Conservation (phyloP, 92 coral and sea anemone genomes). For the Micromussa lordhowensis region DNA sequence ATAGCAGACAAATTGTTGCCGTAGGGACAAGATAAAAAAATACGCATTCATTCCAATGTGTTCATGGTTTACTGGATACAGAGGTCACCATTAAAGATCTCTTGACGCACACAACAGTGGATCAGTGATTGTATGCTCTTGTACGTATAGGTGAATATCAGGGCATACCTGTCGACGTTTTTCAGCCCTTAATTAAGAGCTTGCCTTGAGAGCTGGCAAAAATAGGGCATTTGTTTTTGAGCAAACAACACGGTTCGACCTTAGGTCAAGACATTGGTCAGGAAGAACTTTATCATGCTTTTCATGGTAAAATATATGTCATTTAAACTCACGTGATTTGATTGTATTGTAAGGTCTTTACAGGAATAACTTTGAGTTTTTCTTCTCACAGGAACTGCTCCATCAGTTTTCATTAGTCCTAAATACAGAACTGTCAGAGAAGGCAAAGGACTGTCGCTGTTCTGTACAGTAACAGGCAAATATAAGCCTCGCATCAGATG, state of each 20-base stretch:
- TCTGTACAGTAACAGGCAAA: slow-evolving; percentile 76
- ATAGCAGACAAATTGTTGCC: no score
- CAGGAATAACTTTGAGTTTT: not conserved
- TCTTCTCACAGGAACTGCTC: slow-evolving; percentile 1
- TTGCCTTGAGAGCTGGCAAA: not conserved
- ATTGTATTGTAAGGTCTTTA: no score
- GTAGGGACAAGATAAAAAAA: not conserved
- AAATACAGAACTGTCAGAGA: slow-evolving; percentile 35
- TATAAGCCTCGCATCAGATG: slow-evolving; percentile 87
- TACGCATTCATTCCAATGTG: not conserved
- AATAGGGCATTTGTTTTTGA: not conserved
- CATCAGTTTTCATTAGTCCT: not conserved
- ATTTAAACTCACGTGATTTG: no score
- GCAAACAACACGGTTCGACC: slow-evolving; percentile 3
- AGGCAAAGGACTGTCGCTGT: slow-evolving; percentile 75
- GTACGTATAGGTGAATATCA: not conserved
- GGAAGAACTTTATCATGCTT: not conserved
- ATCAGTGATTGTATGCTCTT: not conserved
- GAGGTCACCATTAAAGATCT: not conserved
- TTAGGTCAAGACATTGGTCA: not conserved
- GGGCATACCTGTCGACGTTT: not conserved
- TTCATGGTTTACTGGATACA: not conserved
- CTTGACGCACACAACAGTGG: not conserved
- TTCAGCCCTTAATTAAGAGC: slow-evolving; percentile 8
- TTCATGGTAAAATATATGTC: not conserved